Base-by-base conservation (phyloP, 2,797 vertebrate species). In the Spea hammondii region DNA sequence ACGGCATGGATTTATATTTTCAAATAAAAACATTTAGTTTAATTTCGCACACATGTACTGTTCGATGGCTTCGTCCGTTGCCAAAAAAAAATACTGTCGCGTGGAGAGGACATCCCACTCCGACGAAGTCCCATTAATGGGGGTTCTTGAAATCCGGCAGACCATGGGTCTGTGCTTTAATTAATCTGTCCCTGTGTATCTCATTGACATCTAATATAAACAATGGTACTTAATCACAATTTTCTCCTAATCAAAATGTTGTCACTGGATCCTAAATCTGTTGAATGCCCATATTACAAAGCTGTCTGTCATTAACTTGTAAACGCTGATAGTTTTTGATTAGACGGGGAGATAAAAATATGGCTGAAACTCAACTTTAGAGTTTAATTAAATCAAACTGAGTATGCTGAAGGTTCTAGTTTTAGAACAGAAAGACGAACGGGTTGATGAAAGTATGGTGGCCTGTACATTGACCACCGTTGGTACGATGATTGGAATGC, bases 161-260 rank as follows among this genome's bases (percentile, higher is more conserved):
- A 49, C n/a, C 46, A 50, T 12, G 5, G 47, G 47, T 12, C 66
- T 68, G 11, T 0, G 49, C 50, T 70, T 53, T 70, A 49, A 70
- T 70, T 70, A 70, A 51, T 53, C 67, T 8, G 17, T 13, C 8
- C 50, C 47, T 51, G 9, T 48, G 13, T 32, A 69, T 32, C 67
- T 32, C 67, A 69, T 49, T 53, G 13, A 32, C 49, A 69, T 46
- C 45, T 69, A 69, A 69, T 69, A 48, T 69, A 69, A 69, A 51
- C 14, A n/a, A 51, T 69, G 9, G 17, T n/a, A 51, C 67, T 69
- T 69, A 14, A 69, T 69, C 53, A 17, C n/a, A 69, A 69, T 69
- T 51, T 51, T 51, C 67, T 17, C 53, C 48, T 51, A 69, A 69
- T 69, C 67, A 69, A 69, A 51, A 69, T 69, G 67, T 50, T 51